These are phyloP conservation scores for Peromyscus aztecus DNA, from an alignment of 2,797 vertebrate genomes.

Conservation along the genomic window DNA sequence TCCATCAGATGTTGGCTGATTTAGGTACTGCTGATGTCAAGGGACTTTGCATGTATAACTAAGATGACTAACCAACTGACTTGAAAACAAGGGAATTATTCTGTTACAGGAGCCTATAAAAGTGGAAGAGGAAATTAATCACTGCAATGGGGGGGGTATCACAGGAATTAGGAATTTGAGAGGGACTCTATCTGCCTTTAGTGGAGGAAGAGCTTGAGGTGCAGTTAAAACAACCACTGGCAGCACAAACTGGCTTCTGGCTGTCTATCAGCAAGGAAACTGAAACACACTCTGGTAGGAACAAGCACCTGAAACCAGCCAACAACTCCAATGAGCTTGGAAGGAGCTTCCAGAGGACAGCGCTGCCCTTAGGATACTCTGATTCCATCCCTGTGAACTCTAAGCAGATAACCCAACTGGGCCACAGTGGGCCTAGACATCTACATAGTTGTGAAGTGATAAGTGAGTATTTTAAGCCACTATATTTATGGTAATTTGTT, in stretches of 20 bases:
- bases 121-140: not conserved
- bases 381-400: conserved; percentile 10
- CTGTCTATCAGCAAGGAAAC: not conserved
- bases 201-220: not conserved
- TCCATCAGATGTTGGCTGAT: not conserved
- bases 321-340: not conserved
- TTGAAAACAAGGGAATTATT: conserved; percentile 43
- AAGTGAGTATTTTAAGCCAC: not conserved
- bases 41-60: not conserved
- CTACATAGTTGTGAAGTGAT: conserved; percentile 19
- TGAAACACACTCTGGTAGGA: rapidly evolving
- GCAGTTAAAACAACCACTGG: no score
- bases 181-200: not conserved
- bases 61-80: conserved; percentile 40
- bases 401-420: not conserved
- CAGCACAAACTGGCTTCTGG: not conserved
- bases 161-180: conserved; percentile 19
- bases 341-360: not conserved
- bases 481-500: not conserved
- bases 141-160: not conserved
- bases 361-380: not conserved
- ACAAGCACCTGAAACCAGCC: not conserved
- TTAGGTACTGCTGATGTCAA: not conserved
- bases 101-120: not conserved
- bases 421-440: not conserved